Evolutionary conservation across 2,113 vertebrate genomes (phyloP).

Genomic region (Eurypyga helias): DNA sequence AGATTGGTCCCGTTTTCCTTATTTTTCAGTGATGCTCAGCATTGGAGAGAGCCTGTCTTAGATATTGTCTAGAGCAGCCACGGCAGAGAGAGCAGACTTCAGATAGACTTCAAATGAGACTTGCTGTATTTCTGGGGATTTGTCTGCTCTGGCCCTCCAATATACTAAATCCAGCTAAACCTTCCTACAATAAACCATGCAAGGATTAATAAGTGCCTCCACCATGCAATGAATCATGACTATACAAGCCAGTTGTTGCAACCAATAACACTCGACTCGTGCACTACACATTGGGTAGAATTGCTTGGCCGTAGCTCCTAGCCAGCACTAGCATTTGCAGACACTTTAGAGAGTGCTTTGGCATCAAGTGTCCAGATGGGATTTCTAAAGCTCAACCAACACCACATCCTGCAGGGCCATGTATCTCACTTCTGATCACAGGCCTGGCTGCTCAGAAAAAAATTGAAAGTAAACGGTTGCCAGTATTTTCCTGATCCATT

Average conservation of each 20-base stretch:
- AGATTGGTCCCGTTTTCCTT: background rate
- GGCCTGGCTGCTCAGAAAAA: background rate
- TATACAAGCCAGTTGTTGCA: background rate
- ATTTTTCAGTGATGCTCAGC: background rate
- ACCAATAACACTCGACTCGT: background rate
- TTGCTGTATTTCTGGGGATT: background rate
- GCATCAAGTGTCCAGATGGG: background rate
- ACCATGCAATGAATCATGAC: too few species aligned
- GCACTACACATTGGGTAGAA: background rate
- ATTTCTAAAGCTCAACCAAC: background rate
- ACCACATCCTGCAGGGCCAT: background rate
- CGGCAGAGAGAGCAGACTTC: background rate
- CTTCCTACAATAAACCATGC: background rate
- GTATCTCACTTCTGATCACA: background rate
- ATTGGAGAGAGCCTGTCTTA: background rate
- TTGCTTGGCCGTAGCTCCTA: background rate
- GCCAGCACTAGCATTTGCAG: background rate
- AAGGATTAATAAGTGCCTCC: background rate
- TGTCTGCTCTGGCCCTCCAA: background rate
- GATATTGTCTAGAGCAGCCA: background rate
- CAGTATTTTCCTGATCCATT: background rate
- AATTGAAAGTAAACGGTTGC: background rate
- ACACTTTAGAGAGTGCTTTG: background rate
- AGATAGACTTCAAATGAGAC: background rate
- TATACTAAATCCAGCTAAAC: background rate